Base-by-base conservation (phyloP, 2,888 invertebrate species). In the Syrista parreyssii region DNA sequence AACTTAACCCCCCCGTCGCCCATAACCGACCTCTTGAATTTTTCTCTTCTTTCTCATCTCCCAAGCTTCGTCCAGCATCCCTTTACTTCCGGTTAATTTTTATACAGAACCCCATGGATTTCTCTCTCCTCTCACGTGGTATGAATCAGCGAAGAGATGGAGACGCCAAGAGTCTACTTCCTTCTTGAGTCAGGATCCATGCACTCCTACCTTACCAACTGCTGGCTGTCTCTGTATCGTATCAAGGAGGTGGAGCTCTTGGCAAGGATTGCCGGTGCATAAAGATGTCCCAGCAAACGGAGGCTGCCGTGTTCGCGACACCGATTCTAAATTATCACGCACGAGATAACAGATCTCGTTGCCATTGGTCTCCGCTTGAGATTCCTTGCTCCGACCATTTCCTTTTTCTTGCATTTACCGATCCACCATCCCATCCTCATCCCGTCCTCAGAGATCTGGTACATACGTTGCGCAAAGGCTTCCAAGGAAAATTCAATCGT, bases 401-500 rank as follows among this genome's bases (percentile, higher is more conserved):
- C 78, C 40, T 73, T 35, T 32, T 68, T 76, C 68, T 32, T 82
- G 82, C 81, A 81, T 80, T 68, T 35, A 78, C 79, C 81, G 82
- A 79, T 82, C 81, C 80, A 77, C 81, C 80, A 77, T 75, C 75
- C 68, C 68, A 4, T 40, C 40, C 40, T 40, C 15, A 15, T 40
- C 15, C 40, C 40, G 40, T 15, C 30, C 30, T 2, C n/a, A 30
- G 69, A 32, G 40, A 40, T 40, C 40, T 40, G 40, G 40, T 6
- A 15, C 15, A 15, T 6, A 40, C 15, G 15, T 4, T 40, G 15
- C 4, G 40, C 40, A 15, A 15, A 40, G 40, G 40, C 40, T 40
- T 40, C 69, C 69, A 15, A 80, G 82, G 83, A 85, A 88, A 87
- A 87, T 88, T 84, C 88, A 87, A 86, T 87, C 85, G 86, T 84